Evolutionary conservation across 2,888 invertebrate genomes (phyloP), one percentile per base, ranked within the genome.

Genomic region (Merodon equestris): DNA sequence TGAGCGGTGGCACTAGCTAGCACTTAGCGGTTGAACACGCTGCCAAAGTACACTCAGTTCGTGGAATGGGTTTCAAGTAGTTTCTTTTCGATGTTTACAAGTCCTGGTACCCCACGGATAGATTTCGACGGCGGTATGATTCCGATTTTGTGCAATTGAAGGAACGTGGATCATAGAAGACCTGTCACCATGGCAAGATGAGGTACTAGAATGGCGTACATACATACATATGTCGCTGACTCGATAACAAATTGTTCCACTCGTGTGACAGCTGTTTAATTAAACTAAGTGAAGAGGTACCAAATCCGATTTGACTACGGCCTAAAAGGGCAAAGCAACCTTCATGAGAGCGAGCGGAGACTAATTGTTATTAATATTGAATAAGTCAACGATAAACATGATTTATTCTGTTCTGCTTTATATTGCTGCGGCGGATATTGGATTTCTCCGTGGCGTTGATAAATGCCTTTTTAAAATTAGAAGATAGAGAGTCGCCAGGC

Each of bases 71-170:
- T 57, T 63, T 45, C 7, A 9, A 17, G 5, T 54, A 18, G 27
- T 15, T 45, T 40, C n/a, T 45, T 77, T 72, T 72, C 77, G 57
- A 63, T 57, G 47, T 47, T 53, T 72, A 53, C 63, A 63, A 67
- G 38, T 56, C 12, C 45, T 44, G 72, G 63, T 67, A 77, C 77
- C 72, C 67, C 58, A 51, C 47, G 67, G 61, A 68, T 17, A 54
- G 45, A 73, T 77, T 72, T 57, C 67, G 7, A 27, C 3, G 27
- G 2, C 7, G 27, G 7, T 27, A 27, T 4, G 27, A 27, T 27
- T 27, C 3, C 3, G 27, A 4, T 27, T 27, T 27, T 4, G 27
- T 27, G 27, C 7, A 4, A 27, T 27, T 27, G 27, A 7, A 27
- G 7, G 27, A 27, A 27, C 27, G 27, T 27, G 27, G 27, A 27